Conservation (phyloP, 2,113 vertebrate species). For the Podarcis muralis region DNA sequence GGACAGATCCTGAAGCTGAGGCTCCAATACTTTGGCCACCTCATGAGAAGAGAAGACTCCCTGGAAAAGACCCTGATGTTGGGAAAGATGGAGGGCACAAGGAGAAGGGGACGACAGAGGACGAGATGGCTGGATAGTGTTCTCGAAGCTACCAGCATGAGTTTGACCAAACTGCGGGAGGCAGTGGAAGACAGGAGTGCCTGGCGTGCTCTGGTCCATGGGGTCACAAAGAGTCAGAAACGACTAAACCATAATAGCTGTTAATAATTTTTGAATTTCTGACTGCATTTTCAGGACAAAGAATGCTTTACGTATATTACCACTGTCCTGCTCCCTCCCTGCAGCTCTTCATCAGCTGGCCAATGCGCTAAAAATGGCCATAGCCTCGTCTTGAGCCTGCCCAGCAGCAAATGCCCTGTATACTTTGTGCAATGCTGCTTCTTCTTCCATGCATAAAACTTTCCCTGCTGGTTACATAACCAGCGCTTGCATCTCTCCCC, state of each 20-base stretch:
- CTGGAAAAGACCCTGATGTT: too few relatives aligned
- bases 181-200: too few relatives aligned
- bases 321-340: neutral
- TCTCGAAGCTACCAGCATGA: too few relatives aligned
- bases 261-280: neutral
- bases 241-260: neutral
- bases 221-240: too few relatives aligned
- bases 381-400: neutral
- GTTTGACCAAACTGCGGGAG: too few relatives aligned
- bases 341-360: neutral
- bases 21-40: too few relatives aligned
- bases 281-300: neutral
- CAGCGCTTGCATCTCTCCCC: neutral
- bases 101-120: too few relatives aligned
- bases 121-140: too few relatives aligned
- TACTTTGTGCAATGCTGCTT: neutral
- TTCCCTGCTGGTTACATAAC: conserved; percentile 10
- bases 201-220: too few relatives aligned
- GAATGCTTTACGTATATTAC: neutral
- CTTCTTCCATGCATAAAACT: neutral
- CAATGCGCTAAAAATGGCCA: neutral
- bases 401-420: neutral
- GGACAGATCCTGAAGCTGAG: too few relatives aligned
- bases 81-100: too few relatives aligned
- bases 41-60: too few relatives aligned